Percentiles rank a stretch among this genome's conserved stretches.
These are phyloP conservation scores for Cantharis lateralis DNA, from an alignment of 2,888 invertebrate species.

Conservation along the genomic window DNA sequence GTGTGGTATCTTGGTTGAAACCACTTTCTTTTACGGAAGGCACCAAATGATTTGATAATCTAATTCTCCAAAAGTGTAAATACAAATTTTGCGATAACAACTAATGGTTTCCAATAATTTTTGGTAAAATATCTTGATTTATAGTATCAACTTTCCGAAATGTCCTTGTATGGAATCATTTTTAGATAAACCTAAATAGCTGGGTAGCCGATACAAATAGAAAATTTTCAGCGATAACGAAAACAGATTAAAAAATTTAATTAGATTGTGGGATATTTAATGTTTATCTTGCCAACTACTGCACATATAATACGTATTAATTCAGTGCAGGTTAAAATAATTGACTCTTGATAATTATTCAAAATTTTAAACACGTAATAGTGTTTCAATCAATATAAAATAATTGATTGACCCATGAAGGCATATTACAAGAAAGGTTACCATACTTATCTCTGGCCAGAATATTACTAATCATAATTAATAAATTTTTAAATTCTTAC, in stretches of 20 bases:
- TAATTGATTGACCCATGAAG: background rate
- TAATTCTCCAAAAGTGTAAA: background rate
- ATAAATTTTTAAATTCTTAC: constrained; percentile 11
- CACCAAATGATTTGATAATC: background rate
- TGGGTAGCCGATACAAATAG: background rate
- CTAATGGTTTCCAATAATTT: background rate
- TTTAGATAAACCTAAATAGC: background rate
- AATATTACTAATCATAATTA: background rate
- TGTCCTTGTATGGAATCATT: background rate
- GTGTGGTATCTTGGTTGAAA: background rate
- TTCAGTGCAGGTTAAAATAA: background rate
- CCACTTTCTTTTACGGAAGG: background rate
- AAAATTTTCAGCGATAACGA: background rate
- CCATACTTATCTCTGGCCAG: background rate
- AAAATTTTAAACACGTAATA: background rate
- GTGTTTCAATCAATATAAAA: background rate
- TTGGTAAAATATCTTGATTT: background rate
- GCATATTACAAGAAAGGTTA: background rate
- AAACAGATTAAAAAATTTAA: background rate
- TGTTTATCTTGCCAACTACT: background rate
- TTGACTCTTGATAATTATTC: background rate
- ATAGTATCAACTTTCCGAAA: background rate
- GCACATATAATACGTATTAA: background rate
- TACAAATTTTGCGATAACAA: background rate
- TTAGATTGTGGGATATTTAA: background rate